Conservation (phyloP, 2,888 invertebrate genomes). For the Acholoe squamosa region DNA sequence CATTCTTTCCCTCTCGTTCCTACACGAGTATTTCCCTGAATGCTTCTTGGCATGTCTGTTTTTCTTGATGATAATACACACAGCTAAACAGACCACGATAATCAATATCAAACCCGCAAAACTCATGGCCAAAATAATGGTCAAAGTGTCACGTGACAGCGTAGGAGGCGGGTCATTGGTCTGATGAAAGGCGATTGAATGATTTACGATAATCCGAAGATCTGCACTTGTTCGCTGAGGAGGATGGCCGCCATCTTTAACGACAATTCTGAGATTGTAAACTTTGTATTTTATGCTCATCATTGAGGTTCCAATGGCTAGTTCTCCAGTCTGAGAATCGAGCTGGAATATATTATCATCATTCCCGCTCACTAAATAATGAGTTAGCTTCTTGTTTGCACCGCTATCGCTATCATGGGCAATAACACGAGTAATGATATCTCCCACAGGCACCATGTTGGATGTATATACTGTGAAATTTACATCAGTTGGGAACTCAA, state of each 20-base stretch:
- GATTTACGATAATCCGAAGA: constrained; percentile 52
- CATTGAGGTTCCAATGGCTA: constrained; percentile 41
- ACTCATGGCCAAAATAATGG: constrained; percentile 41
- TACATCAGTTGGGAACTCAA: constrained; percentile 22
- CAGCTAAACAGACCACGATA: neutral
- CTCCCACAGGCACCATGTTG: constrained; percentile 61
- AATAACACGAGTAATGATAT: constrained; percentile 53
- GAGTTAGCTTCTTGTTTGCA: constrained; percentile 56
- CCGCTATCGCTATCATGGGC: constrained; percentile 63
- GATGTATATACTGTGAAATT: constrained; percentile 59
- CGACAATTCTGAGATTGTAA: constrained; percentile 21
- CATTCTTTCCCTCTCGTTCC: constrained; percentile 42
- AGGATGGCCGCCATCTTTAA: constrained; percentile 60
- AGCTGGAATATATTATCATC: constrained; percentile 58
- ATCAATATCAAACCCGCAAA: constrained; percentile 16
- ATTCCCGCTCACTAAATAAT: constrained; percentile 23
- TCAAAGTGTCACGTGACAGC: constrained; percentile 25
- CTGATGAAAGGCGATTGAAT: constrained; percentile 57
- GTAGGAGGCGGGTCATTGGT: neutral
- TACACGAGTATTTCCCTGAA: constrained; percentile 45
- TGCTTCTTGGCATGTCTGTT: constrained; percentile 53
- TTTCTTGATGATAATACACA: constrained; percentile 35
- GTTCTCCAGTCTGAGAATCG: constrained; percentile 43
- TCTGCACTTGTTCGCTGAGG: constrained; percentile 28
- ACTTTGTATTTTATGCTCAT: neutral